Percentiles rank a stretch among this genome's conserved stretches.
Evolutionary conservation across 2,888 invertebrate genomes (phyloP).

Genomic region (Orthosia incerta): DNA sequence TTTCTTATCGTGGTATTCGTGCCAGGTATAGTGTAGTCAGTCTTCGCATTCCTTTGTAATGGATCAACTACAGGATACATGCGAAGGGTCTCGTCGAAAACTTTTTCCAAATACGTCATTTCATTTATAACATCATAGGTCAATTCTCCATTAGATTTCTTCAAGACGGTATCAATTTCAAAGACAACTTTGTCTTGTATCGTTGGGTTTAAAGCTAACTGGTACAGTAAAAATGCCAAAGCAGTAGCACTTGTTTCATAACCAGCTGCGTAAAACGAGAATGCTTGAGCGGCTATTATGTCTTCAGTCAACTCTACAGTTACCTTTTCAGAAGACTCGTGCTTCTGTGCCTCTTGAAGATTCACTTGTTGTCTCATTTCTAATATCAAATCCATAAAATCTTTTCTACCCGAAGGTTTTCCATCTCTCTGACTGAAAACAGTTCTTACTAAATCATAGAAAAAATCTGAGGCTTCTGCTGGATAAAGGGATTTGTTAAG

Average conservation of each 20-base stretch:
- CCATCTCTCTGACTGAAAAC: slow-evolving; percentile 58
- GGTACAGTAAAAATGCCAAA: slow-evolving; percentile 9
- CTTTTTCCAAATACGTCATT: slow-evolving; percentile 8
- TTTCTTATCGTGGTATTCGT: not conserved
- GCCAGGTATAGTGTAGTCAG: slow-evolving; percentile 1
- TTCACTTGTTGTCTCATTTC: slow-evolving; percentile 11
- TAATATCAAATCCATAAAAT: slow-evolving; percentile 73
- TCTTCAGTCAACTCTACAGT: slow-evolving; percentile 5
- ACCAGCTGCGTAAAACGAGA: slow-evolving; percentile 13
- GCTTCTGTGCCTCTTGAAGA: not conserved
- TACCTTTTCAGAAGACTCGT: not conserved
- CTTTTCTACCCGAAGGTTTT: slow-evolving; percentile 57
- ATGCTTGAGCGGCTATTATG: slow-evolving; percentile 6
- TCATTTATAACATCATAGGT: slow-evolving; percentile 6
- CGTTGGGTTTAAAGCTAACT: not conserved
- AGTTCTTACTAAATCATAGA: slow-evolving; percentile 4
- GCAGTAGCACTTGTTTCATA: slow-evolving; percentile 6
- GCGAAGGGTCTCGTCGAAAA: slow-evolving; percentile 3
- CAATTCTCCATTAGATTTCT: slow-evolving; percentile 6
- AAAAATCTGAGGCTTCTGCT: not conserved
- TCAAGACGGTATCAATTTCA: slow-evolving; percentile 2
- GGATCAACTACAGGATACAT: slow-evolving; percentile 16
- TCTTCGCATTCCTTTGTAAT: slow-evolving; percentile 9
- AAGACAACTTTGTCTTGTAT: not conserved
- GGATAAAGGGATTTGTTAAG: slow-evolving; percentile 61